phyloP scores from a whole-genome alignment of 1,140 invertebrate species.

The Pachyrhynchus sulphureomaculatus region DNA sequence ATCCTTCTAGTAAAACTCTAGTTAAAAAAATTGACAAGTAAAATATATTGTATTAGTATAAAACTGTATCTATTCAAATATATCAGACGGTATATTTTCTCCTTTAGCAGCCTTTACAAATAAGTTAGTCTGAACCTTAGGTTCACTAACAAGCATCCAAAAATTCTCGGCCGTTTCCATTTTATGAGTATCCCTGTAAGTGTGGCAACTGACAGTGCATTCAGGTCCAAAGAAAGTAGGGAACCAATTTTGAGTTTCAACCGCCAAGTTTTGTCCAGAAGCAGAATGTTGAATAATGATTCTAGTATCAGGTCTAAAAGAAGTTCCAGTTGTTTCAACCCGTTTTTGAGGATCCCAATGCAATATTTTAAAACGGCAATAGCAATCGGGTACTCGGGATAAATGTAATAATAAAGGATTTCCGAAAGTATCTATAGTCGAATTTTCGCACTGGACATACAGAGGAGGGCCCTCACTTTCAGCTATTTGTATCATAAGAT shows the following conservation, averaged over 20 bases:
- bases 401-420: conserved; percentile 28
- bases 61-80: conserved; percentile 30
- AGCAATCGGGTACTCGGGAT: conserved; percentile 42
- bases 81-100: conserved; percentile 38
- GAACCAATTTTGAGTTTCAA: conserved; percentile 39
- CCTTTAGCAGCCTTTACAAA: conserved; percentile 42
- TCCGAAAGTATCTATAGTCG: conserved; percentile 32
- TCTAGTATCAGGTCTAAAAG: conserved; percentile 35
- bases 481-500: conserved; percentile 43
- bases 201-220: conserved; percentile 43
- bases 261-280: conserved; percentile 44
- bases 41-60: too few species aligned
- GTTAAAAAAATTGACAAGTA: too few species aligned
- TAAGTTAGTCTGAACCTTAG: conserved; percentile 34
- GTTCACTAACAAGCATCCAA: conserved; percentile 38
- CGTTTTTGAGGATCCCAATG: conserved; percentile 41
- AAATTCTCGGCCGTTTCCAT: conserved; percentile 47
- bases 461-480: conserved; percentile 33
- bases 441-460: conserved; percentile 46
- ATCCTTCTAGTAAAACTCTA: too few species aligned
- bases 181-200: conserved; percentile 41
- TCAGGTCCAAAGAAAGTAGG: conserved; percentile 47
- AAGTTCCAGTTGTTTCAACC: conserved; percentile 39
- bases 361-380: conserved; percentile 46
- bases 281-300: conserved; percentile 47